Conservation (phyloP, 2,797 vertebrate species). For the Poecilia picta region DNA sequence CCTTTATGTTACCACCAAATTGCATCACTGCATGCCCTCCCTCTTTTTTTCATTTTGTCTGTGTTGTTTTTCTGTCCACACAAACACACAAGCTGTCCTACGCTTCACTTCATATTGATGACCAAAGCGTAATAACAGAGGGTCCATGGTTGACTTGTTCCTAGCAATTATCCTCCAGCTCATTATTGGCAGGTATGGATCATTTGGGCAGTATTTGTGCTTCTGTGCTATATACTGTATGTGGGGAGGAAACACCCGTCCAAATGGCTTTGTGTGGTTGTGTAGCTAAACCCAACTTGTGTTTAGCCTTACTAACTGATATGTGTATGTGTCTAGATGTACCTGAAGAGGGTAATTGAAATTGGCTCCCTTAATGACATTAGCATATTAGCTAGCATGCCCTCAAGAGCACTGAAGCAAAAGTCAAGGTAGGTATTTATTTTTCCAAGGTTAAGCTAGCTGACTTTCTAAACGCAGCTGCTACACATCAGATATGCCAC, state of each 20-base stretch:
- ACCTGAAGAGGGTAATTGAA: constrained; percentile 42
- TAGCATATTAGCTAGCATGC: constrained; percentile 46
- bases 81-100: constrained; percentile 14
- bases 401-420: constrained; percentile 47
- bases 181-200: constrained; percentile 47
- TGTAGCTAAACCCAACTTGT: background rate
- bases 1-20: constrained; percentile 48
- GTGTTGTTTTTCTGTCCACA: background rate
- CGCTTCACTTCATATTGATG: constrained; percentile 50
- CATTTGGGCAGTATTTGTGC: constrained; percentile 5
- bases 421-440: constrained; percentile 40
- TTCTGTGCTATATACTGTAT: background rate
- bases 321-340: constrained; percentile 8
- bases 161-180: constrained; percentile 47
- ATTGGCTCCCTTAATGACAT: constrained; percentile 54
- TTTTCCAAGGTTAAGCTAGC: constrained; percentile 38
- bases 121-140: constrained; percentile 41
- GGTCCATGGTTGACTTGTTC: constrained; percentile 52
- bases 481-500: constrained; percentile 9
- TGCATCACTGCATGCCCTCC: constrained; percentile 33
- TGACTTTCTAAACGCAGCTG: background rate
- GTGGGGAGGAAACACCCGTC: background rate
- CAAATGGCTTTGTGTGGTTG: background rate
- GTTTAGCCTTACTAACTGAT: background rate
- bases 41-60: constrained; percentile 2